Evolutionary conservation across 2,113 vertebrate genomes (phyloP).

Genomic region (Cheirogaleus medius): DNA sequence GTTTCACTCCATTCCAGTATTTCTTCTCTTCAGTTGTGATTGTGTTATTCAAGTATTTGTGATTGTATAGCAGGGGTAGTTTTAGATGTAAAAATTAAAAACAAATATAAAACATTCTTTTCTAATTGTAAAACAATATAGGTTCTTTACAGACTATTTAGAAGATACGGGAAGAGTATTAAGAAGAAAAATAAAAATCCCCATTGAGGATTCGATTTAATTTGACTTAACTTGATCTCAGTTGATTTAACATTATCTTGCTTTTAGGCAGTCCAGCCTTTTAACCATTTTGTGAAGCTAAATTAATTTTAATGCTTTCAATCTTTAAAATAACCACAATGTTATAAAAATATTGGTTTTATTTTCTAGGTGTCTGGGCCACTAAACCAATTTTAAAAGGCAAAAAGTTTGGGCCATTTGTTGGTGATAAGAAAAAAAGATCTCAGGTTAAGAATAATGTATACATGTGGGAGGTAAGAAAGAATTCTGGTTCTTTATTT

Average conservation of each 20-base stretch:
- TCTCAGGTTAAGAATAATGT: conserved; percentile 97
- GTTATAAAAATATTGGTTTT: conserved; percentile 57
- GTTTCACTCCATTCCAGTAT: neutral
- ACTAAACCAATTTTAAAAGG: conserved; percentile 93
- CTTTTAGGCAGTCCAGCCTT: neutral
- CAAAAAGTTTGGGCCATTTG: conserved; percentile 94
- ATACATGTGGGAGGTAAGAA: conserved; percentile 98
- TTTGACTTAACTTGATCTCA: neutral
- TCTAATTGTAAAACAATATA: neutral
- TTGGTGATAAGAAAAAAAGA: conserved; percentile 95
- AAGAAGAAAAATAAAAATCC: conserved; percentile 28
- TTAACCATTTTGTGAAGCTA: conserved; percentile 25
- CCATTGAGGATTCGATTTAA: neutral
- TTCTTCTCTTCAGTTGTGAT: neutral
- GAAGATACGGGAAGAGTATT: neutral
- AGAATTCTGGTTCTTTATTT: neutral
- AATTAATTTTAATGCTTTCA: conserved; percentile 31
- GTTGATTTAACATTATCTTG: conserved; percentile 19
- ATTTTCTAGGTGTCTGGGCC: conserved; percentile 93
- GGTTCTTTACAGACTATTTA: neutral
- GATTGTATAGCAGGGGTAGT: neutral
- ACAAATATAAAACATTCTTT: neutral
- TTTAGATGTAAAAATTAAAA: neutral
- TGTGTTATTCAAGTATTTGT: neutral
- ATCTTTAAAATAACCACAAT: neutral